Conservation (phyloP, 1,140 invertebrate genomes). For the Rhyacophila brunnea region DNA sequence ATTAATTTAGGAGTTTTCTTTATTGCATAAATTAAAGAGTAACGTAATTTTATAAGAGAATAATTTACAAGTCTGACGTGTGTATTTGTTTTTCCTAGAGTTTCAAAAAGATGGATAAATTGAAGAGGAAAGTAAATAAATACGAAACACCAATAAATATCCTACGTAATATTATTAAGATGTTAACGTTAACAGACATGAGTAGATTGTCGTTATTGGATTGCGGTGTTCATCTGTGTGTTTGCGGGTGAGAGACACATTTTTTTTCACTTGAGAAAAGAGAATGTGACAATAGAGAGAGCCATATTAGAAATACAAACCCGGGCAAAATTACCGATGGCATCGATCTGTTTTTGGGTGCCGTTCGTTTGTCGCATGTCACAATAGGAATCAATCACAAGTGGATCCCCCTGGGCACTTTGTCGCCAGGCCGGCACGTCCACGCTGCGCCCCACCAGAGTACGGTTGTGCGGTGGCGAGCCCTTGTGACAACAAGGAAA, state of each 20-base stretch:
- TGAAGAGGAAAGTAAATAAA: no score
- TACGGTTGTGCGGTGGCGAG: constrained; percentile 40
- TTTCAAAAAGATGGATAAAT: no score
- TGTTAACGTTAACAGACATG: no score
- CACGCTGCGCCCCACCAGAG: constrained; percentile 41
- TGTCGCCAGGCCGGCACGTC: constrained; percentile 32
- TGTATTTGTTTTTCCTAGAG: no score
- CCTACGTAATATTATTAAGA: no score
- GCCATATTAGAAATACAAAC: constrained; percentile 37
- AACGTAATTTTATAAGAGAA: no score
- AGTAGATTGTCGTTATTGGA: no score
- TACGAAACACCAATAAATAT: no score
- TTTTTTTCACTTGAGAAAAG: constrained; percentile 24
- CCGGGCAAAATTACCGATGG: constrained; percentile 36
- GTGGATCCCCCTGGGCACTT: neutral
- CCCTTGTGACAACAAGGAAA: constrained; percentile 59
- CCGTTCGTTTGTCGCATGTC: constrained; percentile 28
- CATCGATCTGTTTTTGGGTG: constrained; percentile 32
- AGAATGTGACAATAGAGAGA: constrained; percentile 32
- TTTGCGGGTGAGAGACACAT: constrained; percentile 14
- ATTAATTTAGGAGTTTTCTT: no score
- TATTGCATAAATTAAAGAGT: no score
- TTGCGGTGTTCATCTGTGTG: neutral
- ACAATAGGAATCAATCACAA: constrained; percentile 23
- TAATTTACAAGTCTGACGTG: no score